phyloP scores from a whole-genome alignment of 1,140 invertebrate species.

The Nixonia krombeini region DNA sequence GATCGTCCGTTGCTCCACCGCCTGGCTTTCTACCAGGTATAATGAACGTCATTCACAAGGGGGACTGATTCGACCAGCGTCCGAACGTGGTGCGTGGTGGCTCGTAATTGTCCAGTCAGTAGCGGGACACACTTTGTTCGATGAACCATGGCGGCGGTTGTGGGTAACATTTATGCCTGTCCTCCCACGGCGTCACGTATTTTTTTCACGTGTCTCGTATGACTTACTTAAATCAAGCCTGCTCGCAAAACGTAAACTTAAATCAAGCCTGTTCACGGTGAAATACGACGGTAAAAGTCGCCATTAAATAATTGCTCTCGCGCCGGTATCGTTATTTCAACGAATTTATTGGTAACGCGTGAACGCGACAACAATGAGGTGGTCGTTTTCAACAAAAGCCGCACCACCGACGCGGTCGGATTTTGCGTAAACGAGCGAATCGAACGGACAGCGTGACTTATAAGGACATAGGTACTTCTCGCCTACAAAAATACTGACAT shows the following conservation, averaged over 20 bases:
- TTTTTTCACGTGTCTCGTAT: slow-evolving; percentile 10
- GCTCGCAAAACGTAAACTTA: slow-evolving; percentile 7
- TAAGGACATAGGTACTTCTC: slow-evolving; percentile 4
- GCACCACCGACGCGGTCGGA: no score
- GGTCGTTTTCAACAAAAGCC: no score
- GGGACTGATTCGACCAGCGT: no score
- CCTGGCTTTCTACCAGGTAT: no score
- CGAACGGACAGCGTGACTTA: not conserved
- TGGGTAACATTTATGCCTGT: slow-evolving; percentile 34
- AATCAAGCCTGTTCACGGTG: not conserved
- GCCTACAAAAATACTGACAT: not conserved
- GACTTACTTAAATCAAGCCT: slow-evolving; percentile 26
- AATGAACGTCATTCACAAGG: no score
- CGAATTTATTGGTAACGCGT: no score
- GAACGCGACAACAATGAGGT: no score
- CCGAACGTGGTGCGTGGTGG: not conserved
- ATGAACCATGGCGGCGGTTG: slow-evolving; percentile 16
- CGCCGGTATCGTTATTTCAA: not conserved
- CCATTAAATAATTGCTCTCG: not conserved
- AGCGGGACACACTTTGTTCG: slow-evolving; percentile 17
- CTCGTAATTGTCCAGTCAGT: slow-evolving; percentile 22
- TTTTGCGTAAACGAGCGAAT: not conserved
- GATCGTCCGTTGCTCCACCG: no score
- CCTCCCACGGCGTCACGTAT: slow-evolving; percentile 22
- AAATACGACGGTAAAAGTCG: not conserved